Percentiles rank a stretch among this genome's conserved stretches.
Evolutionary conservation across 1,140 invertebrate species (phyloP).

Genomic region (Magallana angulata): DNA sequence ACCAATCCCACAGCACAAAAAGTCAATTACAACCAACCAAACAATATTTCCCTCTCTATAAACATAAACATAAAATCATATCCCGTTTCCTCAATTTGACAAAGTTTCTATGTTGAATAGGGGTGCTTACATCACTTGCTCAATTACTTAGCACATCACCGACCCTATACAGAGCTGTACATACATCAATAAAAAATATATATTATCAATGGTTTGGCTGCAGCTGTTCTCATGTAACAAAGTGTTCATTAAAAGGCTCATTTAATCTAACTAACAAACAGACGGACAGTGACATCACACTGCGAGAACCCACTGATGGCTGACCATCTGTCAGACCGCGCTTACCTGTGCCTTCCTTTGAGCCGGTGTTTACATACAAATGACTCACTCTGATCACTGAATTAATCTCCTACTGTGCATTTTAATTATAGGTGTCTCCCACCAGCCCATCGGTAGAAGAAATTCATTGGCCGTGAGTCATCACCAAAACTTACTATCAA

Average conservation of each 20-base stretch:
- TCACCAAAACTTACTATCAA: not conserved
- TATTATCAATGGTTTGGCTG: no score
- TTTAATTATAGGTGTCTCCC: slow-evolving; percentile 19
- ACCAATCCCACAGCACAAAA: no score
- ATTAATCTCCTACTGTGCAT: slow-evolving; percentile 18
- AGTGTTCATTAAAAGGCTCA: no score
- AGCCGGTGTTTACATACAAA: not conserved
- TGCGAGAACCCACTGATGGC: no score
- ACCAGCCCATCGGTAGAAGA: not conserved
- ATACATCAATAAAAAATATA: no score
- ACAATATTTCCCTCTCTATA: no score
- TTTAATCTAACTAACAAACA: no score
- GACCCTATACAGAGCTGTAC: no score
- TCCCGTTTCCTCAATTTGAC: not conserved
- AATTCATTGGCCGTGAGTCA: not conserved
- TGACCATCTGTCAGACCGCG: not conserved
- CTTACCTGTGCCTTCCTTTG: not conserved
- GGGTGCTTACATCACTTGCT: not conserved
- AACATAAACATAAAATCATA: not conserved
- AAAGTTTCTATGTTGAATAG: not conserved
- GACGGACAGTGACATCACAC: no score
- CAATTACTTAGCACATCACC: not conserved
- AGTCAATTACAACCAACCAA: no score
- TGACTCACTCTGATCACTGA: slow-evolving; percentile 8
- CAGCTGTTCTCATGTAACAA: no score